Evolutionary conservation across 2,888 invertebrate species (phyloP).

Genomic region (Adelognathus sp.): DNA sequence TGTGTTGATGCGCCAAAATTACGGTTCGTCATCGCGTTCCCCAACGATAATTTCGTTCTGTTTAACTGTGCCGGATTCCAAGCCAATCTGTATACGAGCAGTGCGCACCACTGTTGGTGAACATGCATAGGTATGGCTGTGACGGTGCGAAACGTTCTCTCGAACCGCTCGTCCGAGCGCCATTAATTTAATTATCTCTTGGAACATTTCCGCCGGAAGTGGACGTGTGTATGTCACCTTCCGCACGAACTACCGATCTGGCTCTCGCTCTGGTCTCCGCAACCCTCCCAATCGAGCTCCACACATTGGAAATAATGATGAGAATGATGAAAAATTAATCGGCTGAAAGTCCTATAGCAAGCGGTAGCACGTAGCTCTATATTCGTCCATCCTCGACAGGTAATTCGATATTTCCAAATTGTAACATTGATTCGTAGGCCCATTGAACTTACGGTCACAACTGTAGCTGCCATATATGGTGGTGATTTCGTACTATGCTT

Average conservation of each 20-base stretch:
- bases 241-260: constrained; percentile 34
- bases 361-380: background rate
- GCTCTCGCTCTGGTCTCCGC: background rate
- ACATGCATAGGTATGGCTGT: background rate
- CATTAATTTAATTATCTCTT: constrained; percentile 70
- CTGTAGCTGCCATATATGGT: no score
- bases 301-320: constrained; percentile 2
- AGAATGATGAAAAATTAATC: background rate
- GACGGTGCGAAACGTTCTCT: constrained; percentile 8
- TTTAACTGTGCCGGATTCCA: constrained; percentile 15
- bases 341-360: background rate
- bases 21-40: constrained; percentile 17
- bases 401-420: no score
- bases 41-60: constrained; percentile 24
- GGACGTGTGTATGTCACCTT: constrained; percentile 54
- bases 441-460: no score
- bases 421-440: no score
- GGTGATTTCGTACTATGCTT: no score
- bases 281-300: background rate
- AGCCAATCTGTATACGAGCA: background rate
- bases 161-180: constrained; percentile 49
- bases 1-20: background rate
- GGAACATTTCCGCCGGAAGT: constrained; percentile 67
- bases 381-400: background rate
- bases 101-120: background rate